Evolutionary conservation across 2,797 vertebrate genomes (phyloP).

Genomic region (Sebastes nivosus): DNA sequence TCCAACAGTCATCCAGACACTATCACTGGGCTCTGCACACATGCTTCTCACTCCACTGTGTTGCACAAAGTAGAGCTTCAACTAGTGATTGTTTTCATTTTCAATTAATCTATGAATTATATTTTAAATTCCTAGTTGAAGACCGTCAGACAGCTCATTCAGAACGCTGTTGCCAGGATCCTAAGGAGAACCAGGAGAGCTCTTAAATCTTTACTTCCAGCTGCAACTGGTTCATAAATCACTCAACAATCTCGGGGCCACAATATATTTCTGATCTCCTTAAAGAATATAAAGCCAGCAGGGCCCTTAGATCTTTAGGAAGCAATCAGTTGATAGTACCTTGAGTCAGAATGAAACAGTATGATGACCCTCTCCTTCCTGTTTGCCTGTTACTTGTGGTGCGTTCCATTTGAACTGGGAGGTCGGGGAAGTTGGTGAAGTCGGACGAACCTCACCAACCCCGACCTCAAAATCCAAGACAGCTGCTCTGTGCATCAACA

Average conservation of each 20-base stretch:
- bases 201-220: not conserved
- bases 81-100: not conserved
- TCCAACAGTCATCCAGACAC: not conserved
- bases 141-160: not conserved
- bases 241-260: not conserved
- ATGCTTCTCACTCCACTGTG: not conserved
- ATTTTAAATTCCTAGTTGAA: not conserved
- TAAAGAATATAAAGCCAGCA: no score
- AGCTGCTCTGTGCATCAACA: no score
- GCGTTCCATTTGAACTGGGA: no score
- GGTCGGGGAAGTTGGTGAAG: not conserved
- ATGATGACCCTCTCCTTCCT: not conserved
- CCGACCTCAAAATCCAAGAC: no score
- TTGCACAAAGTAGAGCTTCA: not conserved
- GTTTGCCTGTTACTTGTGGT: no score
- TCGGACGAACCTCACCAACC: no score
- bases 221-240: not conserved
- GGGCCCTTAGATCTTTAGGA: no score
- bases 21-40: not conserved
- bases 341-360: not conserved
- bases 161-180: not conserved
- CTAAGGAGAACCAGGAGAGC: no score
- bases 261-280: not conserved
- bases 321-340: no score
- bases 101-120: not conserved